Evolutionary conservation across 2,113 vertebrate genomes (phyloP), one percentile per base, ranked within the genome.

Genomic region (Pteropus alecto): DNA sequence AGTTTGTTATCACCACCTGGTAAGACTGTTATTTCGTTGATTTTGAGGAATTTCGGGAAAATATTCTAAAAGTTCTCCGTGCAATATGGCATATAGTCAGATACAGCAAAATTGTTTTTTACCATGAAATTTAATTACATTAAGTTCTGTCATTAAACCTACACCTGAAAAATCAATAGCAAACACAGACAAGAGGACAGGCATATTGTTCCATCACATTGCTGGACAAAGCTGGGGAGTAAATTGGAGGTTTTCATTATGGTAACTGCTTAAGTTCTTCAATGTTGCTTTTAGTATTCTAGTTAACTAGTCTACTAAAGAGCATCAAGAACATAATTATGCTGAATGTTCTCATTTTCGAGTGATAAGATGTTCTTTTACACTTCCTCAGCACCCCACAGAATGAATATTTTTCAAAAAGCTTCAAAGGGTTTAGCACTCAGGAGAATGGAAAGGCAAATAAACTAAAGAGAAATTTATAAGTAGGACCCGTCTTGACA

Each of bases 11-110:
- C 81, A 82, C 90, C 92, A 71, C 88, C 94, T 96, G 97, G 98
- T 98, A 98, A 98, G 97, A 94, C 24, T 82, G 46, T 78, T 95
- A 87, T 71, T 95, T 96, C 46, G 60, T 95, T 95, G 81, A 87
- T 35, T 97, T 93, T 43, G 81, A 85, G 67, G 35, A 84, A 88
- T 88, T 84, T 82, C 43, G 87, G 28, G 60, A 96, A 87, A 90
- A 85, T 76, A 63, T 48, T 87, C 46, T 68, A 26, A 81, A 89
- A 93, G 41, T 90, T 96, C 68, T 93, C 63, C 26, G 12, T 38
- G 38, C 15, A 65, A 2, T 82, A 77, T 71, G 60, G 41, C 46
- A 30, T 35, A 30, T 51, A 51, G 84, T 93, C 83, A 88, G 58
- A 71, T 86, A 24, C 0, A 76, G 21, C 24, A 78, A 88, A 74